Conservation (phyloP, 2,797 vertebrate genomes). For the Lacerta viridis region DNA sequence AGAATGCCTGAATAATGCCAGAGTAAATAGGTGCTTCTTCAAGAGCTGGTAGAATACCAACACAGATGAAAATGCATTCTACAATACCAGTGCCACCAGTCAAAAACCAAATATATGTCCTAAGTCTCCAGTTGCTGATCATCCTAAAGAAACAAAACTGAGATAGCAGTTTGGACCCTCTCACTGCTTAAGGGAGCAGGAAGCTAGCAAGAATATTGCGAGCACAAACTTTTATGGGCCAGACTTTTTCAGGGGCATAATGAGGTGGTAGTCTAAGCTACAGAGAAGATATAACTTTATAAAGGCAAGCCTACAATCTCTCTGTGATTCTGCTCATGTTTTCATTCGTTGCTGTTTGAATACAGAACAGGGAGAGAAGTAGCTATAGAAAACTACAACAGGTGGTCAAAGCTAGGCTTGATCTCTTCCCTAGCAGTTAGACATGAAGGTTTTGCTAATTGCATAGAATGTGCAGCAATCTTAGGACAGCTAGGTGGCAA, state of each 20-base stretch:
- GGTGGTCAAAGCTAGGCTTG: neutral
- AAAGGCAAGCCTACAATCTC: neutral
- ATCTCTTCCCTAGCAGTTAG: neutral
- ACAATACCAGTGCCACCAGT: no score
- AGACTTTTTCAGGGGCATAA: neutral
- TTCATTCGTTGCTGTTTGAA: neutral
- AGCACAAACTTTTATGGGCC: neutral
- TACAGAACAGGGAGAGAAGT: neutral
- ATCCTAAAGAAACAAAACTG: neutral
- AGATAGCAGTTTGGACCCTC: neutral
- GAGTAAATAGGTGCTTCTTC: no score
- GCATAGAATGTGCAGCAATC: slow-evolving; percentile 9
- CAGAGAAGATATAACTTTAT: neutral
- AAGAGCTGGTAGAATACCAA: no score
- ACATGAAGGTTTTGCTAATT: neutral
- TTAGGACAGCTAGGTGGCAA: slow-evolving; percentile 41
- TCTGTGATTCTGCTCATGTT: neutral
- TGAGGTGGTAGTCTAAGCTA: neutral
- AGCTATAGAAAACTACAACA: neutral
- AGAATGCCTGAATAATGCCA: no score
- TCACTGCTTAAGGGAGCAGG: neutral
- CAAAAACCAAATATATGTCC: no score
- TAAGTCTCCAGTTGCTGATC: neutral
- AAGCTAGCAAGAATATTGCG: neutral
- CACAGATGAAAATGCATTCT: no score